These are phyloP conservation scores for Hemicrepidius hirtus DNA, from an alignment of 2,888 invertebrate species.

Conservation along the genomic window DNA sequence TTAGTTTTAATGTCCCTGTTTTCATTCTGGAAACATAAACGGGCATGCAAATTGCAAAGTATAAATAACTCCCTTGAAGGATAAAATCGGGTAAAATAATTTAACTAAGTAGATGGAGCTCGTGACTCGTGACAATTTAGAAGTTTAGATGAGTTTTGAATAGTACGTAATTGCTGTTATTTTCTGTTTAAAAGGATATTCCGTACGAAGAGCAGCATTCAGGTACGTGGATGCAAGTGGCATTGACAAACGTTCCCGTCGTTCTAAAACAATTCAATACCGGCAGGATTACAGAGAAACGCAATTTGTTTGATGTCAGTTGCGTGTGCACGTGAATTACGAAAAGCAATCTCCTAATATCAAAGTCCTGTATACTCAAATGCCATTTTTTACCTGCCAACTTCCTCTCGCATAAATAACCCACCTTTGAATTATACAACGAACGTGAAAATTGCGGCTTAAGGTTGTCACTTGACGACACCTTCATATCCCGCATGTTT, in stretches of 20 bases:
- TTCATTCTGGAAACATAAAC: too few species aligned
- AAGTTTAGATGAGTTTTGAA: constrained; percentile 21
- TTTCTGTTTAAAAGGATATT: constrained; percentile 26
- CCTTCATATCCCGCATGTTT: constrained; percentile 57
- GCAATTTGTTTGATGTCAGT: constrained; percentile 54
- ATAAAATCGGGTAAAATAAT: constrained; percentile 6
- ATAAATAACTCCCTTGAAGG: too few species aligned
- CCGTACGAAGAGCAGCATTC: constrained; percentile 7
- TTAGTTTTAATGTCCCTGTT: too few species aligned
- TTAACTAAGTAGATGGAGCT: constrained; percentile 14
- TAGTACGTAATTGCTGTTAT: constrained; percentile 25
- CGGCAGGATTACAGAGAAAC: constrained; percentile 51
- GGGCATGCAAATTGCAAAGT: too few species aligned
- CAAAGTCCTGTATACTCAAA: constrained; percentile 51
- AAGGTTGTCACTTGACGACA: constrained; percentile 52
- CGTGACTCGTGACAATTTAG: constrained; percentile 15
- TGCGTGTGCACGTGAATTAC: constrained; percentile 53
- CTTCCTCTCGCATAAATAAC: constrained; percentile 51
- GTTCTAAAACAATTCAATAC: constrained; percentile 51
- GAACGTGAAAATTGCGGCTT: constrained; percentile 53
- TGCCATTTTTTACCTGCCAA: constrained; percentile 52
- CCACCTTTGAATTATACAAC: constrained; percentile 52
- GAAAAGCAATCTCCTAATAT: constrained; percentile 53
- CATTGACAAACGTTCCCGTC: constrained; percentile 49
- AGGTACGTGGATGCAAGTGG: constrained; percentile 43